A percentile compares a stretch with the other conserved stretches of the same genome.
Evolutionary conservation across 2,888 invertebrate genomes (phyloP).

Genomic region (Atherix ibis): DNA sequence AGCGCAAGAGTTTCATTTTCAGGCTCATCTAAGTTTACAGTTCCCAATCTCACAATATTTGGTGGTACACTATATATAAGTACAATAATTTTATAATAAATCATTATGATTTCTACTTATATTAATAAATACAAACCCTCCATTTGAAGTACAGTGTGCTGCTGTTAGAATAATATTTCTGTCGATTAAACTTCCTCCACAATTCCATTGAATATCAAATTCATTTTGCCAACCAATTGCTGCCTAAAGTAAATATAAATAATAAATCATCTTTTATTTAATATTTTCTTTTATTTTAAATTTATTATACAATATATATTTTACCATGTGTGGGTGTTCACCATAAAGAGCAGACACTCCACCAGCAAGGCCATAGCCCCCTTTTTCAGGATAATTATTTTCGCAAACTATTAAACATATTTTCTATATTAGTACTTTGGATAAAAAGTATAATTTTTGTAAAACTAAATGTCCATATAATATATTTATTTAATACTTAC

Average conservation of each 20-base stretch:
- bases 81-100: no score
- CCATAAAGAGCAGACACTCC: background rate
- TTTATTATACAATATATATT: background rate
- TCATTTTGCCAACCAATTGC: slow-evolving; percentile 5
- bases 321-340: slow-evolving; percentile 5
- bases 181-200: slow-evolving; percentile 22
- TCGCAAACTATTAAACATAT: background rate
- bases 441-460: no score
- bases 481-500: no score
- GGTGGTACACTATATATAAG: slow-evolving; percentile 16
- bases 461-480: no score
- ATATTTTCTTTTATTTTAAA: background rate
- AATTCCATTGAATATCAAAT: slow-evolving; percentile 5
- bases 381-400: background rate
- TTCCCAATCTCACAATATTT: slow-evolving; percentile 4
- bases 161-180: slow-evolving; percentile 39
- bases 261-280: no score
- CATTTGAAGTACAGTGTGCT: slow-evolving; percentile 35
- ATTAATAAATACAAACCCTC: slow-evolving; percentile 17
- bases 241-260: slow-evolving; percentile 14
- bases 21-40: slow-evolving; percentile 2
- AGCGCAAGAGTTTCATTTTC: slow-evolving; percentile 12
- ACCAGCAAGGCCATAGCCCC: slow-evolving; percentile 1
- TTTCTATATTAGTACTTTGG: no score
- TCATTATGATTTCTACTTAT: no score